These are phyloP conservation scores for Tetragnatha montana DNA, from an alignment of 2,888 invertebrate genomes.

Conservation along the genomic window DNA sequence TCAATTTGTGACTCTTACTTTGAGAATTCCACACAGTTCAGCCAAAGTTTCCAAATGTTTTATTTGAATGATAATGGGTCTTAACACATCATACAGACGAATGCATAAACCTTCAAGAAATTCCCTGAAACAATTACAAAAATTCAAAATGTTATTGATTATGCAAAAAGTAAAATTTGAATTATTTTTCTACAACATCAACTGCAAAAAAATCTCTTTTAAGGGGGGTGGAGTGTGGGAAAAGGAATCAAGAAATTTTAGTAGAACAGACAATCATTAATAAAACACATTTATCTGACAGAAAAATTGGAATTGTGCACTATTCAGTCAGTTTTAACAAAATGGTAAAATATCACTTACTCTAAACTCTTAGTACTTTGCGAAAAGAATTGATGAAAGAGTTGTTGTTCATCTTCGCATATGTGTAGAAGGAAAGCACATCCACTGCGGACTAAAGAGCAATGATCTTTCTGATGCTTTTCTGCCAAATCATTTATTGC, in stretches of 20 bases:
- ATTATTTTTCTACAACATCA: too few species aligned
- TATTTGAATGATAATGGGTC: slow-evolving; percentile 96
- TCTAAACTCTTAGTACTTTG: slow-evolving; percentile 82
- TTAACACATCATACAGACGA: slow-evolving; percentile 90
- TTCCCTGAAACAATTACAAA: slow-evolving; percentile 74
- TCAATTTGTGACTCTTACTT: slow-evolving; percentile 83
- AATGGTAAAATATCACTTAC: slow-evolving; percentile 76
- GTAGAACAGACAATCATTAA: not conserved
- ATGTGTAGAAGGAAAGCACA: slow-evolving; percentile 94
- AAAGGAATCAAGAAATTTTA: too few species aligned
- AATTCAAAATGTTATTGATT: not conserved
- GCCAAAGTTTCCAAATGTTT: slow-evolving; percentile 98
- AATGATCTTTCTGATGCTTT: slow-evolving; percentile 83
- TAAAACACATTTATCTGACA: not conserved
- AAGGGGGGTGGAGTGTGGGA: too few species aligned
- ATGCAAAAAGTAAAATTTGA: too few species aligned
- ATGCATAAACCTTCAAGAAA: slow-evolving; percentile 91
- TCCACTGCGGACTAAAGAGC: slow-evolving; percentile 84
- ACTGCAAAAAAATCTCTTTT: too few species aligned
- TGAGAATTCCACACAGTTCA: slow-evolving; percentile 94
- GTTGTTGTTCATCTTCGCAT: slow-evolving; percentile 93
- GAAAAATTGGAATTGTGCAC: too few species aligned
- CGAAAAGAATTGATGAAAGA: slow-evolving; percentile 93
- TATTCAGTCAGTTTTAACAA: not conserved
- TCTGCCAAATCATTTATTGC: slow-evolving; percentile 83